Evolutionary conservation across 1,140 invertebrate genomes (phyloP).

Genomic region (Euura lappo): DNA sequence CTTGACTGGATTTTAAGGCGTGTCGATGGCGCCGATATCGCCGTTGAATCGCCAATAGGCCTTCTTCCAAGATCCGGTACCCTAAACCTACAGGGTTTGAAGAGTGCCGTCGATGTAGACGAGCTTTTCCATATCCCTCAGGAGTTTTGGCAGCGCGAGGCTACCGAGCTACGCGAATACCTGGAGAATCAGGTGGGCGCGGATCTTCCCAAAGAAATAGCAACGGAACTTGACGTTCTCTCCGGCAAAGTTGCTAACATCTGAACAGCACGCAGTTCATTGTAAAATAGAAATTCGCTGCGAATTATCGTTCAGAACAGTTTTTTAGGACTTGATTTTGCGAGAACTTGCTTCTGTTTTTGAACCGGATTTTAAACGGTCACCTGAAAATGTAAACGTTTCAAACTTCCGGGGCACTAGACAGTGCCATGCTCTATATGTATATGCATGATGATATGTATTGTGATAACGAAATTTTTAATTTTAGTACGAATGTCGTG

Average conservation of each 20-base stretch:
- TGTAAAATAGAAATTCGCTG: too few relatives aligned
- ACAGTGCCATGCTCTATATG: neutral
- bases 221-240: constrained; percentile 76
- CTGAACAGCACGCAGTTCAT: constrained; percentile 22
- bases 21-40: constrained; percentile 76
- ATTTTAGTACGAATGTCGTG: neutral
- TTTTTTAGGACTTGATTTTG: too few relatives aligned
- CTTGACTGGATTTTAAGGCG: constrained; percentile 93
- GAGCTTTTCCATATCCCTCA: constrained; percentile 87
- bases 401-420: too few relatives aligned
- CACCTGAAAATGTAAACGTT: too few relatives aligned
- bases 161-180: constrained; percentile 82
- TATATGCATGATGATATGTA: neutral
- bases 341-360: neutral
- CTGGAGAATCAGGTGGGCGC: constrained; percentile 89
- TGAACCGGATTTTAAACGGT: too few relatives aligned
- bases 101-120: constrained; percentile 73
- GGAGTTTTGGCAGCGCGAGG: constrained; percentile 93
- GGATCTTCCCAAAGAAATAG: constrained; percentile 84
- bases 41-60: constrained; percentile 77
- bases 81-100: constrained; percentile 76
- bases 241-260: constrained; percentile 66
- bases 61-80: constrained; percentile 71
- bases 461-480: neutral
- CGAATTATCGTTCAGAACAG: too few relatives aligned